phyloP scores from a whole-genome alignment of 1,140 invertebrate genomes.

The Lepidotrigona ventralis region DNA sequence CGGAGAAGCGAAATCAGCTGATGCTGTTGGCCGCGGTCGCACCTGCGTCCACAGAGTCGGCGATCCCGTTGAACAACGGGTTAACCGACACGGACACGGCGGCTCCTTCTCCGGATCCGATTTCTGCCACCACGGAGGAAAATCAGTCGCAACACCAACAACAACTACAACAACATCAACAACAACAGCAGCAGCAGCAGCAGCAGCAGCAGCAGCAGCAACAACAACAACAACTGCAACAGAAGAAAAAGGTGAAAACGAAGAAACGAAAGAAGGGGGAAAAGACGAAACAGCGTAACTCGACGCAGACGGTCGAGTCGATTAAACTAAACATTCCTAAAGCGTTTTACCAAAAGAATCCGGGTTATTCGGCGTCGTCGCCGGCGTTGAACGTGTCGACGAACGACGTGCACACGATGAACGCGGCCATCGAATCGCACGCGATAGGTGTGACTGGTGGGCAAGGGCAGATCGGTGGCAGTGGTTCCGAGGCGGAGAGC shows the following conservation, averaged over 20 bases:
- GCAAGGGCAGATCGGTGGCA: slow-evolving; percentile 57
- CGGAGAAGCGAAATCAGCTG: slow-evolving; percentile 87
- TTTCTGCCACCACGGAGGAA: not conserved
- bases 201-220: too few relatives aligned
- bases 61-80: slow-evolving; percentile 81
- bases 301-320: slow-evolving; percentile 65
- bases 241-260: slow-evolving; percentile 80
- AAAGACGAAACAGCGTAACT: slow-evolving; percentile 53
- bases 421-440: slow-evolving; percentile 8
- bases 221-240: slow-evolving; percentile 4
- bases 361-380: slow-evolving; percentile 48
- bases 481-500: slow-evolving; percentile 80
- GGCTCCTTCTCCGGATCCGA: slow-evolving; percentile 33
- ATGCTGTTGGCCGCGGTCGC: slow-evolving; percentile 81
- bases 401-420: slow-evolving; percentile 37
- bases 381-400: slow-evolving; percentile 34
- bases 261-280: slow-evolving; percentile 81
- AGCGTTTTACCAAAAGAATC: slow-evolving; percentile 72
- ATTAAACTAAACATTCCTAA: slow-evolving; percentile 79
- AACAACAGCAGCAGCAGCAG: slow-evolving; percentile 12
- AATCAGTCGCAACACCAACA: slow-evolving; percentile 22
- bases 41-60: slow-evolving; percentile 56
- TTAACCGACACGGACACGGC: slow-evolving; percentile 72
- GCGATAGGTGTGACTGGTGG: slow-evolving; percentile 13
- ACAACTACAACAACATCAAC: slow-evolving; percentile 31